Base-by-base conservation (phyloP, 2,113 vertebrate genomes). In the Toxostoma redivivum region DNA sequence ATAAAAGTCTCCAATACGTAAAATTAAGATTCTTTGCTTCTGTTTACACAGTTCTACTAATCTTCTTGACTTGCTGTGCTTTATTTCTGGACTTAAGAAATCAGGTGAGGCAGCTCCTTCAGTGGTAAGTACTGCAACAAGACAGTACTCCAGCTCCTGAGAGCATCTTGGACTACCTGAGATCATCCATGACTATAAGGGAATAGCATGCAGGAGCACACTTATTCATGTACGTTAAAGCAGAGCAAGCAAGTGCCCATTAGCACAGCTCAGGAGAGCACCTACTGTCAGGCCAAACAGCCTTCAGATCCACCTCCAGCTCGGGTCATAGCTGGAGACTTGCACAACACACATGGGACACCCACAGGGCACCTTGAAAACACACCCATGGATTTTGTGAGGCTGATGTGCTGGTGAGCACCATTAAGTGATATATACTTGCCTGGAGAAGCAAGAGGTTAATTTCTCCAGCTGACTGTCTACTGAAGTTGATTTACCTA, bases 361-460 rank as follows among this genome's bases (percentile, higher is more conserved):
- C 11, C 54, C 2, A 2, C 48, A 58, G 42, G 44, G 54, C 5
- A 1, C 66, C 66, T 5, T 61, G 19, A 57, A 67, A 50, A 79
- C 35, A 19, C 30, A 60, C 4, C 20, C 37, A 3, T 1, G 27
- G 47, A 48, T 70, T 51, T 44, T 13, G 10, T 10, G 28, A 47
- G 64, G 54, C 65, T 78, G 25, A 45, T 76, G 45, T 3, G 35
- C 42, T 25, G 24, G 48, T 13, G 23, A 85, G 27, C 56, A 35
- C 47, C 0, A 0, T 38, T 47, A 21, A 54, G 51, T 0, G 0
- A 8, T 15, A 3, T 6, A 9, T 13, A 50, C 50, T 31, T 35
- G 27, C 50, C 9, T 70, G 76, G 24, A 78, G 50, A 86, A 74
- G 58, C 45, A 70, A 82, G 30, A 64, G 38, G 38, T 48, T 3